phyloP scores from a whole-genome alignment of 2,113 vertebrate species.

The Myodes glareolus region DNA sequence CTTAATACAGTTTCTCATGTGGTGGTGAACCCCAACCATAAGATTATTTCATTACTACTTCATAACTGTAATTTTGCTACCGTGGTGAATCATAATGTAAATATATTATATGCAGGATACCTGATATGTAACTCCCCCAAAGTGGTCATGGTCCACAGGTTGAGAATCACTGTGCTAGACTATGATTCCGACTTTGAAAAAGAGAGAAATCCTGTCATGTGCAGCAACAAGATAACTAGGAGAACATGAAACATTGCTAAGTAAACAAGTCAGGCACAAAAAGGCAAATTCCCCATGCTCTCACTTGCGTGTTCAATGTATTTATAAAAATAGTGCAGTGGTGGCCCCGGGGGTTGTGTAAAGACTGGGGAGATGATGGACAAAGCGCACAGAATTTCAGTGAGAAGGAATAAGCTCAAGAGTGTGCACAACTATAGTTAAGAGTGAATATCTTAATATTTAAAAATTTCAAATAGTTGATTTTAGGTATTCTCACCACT shows the following conservation, averaged over 20 bases:
- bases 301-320: not conserved
- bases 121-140: not conserved
- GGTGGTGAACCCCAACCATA: not conserved
- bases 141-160: not conserved
- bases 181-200: not conserved
- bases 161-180: not conserved
- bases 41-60: not conserved
- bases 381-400: not conserved
- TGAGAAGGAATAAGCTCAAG: not conserved
- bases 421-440: not conserved
- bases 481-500: not conserved
- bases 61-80: not conserved
- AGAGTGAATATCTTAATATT: not conserved
- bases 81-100: not conserved
- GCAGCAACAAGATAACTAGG: not conserved
- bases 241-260: not conserved
- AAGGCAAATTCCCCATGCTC: not conserved
- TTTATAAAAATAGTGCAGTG: not conserved
- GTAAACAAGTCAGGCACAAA: not conserved
- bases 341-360: not conserved
- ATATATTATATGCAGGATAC: not conserved
- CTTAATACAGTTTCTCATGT: not conserved
- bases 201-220: not conserved
- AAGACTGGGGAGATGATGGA: not conserved
- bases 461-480: not conserved